These are phyloP conservation scores for Orbicella faveolata DNA, from an alignment of 64 coral and sea anemone genomes.

Conservation along the genomic window DNA sequence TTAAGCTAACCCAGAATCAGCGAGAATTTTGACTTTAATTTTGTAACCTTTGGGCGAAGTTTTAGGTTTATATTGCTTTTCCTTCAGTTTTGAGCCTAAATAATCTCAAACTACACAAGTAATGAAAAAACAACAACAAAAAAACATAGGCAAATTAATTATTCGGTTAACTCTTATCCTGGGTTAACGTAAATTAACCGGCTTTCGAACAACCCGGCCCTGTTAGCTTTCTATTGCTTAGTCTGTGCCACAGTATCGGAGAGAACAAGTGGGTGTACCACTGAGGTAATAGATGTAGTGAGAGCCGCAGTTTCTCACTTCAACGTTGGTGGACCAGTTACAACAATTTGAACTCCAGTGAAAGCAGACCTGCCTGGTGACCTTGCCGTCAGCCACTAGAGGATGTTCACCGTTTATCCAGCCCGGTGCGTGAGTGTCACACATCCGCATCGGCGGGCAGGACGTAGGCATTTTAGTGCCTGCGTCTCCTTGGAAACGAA, in stretches of 20 bases:
- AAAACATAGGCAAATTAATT: no score
- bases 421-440: background rate
- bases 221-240: background rate
- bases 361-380: conserved; percentile 20
- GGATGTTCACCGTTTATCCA: conserved; percentile 6
- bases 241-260: background rate
- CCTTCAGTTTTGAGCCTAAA: no score
- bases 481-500: background rate
- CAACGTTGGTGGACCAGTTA: background rate
- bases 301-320: background rate
- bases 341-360: background rate
- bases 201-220: no score
- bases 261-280: background rate
- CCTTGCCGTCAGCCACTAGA: conserved; percentile 3
- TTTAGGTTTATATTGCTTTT: no score
- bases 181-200: no score
- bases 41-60: no score
- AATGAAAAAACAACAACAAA: no score
- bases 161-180: no score
- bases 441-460: background rate
- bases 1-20: no score
- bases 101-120: no score
- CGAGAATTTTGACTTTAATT: no score
- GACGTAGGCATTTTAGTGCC: background rate
- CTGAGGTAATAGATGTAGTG: background rate